A percentile compares a stretch with the other conserved stretches of the same genome.
Conservation (phyloP, 2,113 vertebrate genomes). For the Antechinus stuartii region DNA sequence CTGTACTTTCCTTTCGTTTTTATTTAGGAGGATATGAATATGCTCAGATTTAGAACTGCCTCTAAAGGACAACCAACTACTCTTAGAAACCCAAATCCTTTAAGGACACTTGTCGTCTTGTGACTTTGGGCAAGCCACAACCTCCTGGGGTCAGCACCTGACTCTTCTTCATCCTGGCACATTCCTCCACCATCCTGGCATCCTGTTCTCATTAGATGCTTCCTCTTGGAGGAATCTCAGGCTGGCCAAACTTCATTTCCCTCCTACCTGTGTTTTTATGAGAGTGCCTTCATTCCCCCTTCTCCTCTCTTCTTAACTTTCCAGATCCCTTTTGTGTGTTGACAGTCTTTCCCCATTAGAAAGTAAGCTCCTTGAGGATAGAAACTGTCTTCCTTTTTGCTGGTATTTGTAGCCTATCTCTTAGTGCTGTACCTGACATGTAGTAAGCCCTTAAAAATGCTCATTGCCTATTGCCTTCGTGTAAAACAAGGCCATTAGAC, state of each 20-base stretch:
- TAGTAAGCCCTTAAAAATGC: background rate
- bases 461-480: background rate
- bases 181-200: background rate
- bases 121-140: background rate
- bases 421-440: background rate
- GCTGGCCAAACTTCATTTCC: background rate
- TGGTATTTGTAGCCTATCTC: background rate
- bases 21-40: background rate
- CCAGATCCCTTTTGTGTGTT: background rate
- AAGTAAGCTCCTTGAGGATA: background rate
- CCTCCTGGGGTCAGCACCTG: background rate
- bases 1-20: background rate
- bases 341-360: background rate
- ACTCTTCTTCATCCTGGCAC: background rate
- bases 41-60: background rate
- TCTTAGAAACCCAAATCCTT: background rate
- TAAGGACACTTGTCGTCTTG: background rate
- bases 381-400: background rate
- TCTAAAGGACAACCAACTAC: background rate
- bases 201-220: background rate
- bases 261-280: background rate
- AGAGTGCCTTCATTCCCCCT: background rate
- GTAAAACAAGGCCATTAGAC: background rate
- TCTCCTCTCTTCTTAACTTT: background rate
- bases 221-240: background rate